These are phyloP conservation scores for Parapsyche elsis DNA, from an alignment of 1,140 invertebrate genomes.

Conservation along the genomic window DNA sequence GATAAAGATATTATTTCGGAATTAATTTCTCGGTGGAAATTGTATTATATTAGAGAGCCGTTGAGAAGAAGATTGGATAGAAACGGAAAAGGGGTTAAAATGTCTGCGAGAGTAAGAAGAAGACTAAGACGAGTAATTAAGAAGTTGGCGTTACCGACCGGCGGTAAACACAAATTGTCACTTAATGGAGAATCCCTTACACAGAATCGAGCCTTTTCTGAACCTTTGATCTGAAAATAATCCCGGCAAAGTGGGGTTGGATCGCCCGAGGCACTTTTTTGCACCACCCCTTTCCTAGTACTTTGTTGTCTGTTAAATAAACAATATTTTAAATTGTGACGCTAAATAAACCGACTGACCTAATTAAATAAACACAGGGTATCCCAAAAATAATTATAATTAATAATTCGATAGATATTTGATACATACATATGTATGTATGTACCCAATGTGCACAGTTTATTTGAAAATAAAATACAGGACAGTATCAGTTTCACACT, in stretches of 20 bases:
- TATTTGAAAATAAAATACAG: no score
- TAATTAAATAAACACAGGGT: no score
- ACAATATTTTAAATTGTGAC: slow-evolving; percentile 3
- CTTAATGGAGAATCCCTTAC: slow-evolving; percentile 38
- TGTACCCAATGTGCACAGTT: no score
- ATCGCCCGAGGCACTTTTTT: no score
- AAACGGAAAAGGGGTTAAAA: slow-evolving; percentile 20
- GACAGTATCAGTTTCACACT: no score
- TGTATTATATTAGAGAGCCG: not conserved
- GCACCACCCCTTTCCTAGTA: not conserved
- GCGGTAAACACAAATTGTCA: slow-evolving; percentile 44
- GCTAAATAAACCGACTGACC: not conserved
- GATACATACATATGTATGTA: no score
- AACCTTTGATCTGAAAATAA: slow-evolving; percentile 23
- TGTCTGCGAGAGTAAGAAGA: slow-evolving; percentile 40
- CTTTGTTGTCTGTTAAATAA: not conserved
- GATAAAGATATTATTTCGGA: not conserved
- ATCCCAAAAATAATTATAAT: no score
- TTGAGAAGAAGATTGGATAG: not conserved
- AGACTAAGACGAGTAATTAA: slow-evolving; percentile 46
- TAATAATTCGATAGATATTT: no score
- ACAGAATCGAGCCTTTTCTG: not conserved
- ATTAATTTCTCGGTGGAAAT: not conserved
- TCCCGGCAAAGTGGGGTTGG: not conserved
- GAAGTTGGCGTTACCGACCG: slow-evolving; percentile 46